Evolutionary conservation across 2,888 invertebrate species (phyloP).

Genomic region (Sarcophaga variegata): DNA sequence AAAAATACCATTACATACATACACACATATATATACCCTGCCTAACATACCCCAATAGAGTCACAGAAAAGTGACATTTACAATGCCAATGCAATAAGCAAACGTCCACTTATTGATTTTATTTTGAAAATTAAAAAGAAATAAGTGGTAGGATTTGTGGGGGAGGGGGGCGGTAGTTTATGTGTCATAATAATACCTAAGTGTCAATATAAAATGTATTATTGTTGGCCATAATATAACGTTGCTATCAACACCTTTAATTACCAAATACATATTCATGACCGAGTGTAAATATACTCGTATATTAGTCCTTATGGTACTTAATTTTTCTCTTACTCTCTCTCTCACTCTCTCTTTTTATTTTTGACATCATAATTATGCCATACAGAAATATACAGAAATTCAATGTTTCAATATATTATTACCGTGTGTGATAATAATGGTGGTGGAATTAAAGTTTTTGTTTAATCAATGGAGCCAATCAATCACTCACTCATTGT

Average conservation of each 20-base stretch:
- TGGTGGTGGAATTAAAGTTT: too few relatives aligned
- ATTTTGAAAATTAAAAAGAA: background rate
- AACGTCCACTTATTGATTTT: constrained; percentile 26
- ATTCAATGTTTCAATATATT: too few relatives aligned
- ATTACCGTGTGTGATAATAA: too few relatives aligned
- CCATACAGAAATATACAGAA: background rate
- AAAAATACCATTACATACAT: background rate
- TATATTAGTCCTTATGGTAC: background rate
- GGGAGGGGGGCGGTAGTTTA: constrained; percentile 1
- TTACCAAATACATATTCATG: background rate
- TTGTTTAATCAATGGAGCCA: too few relatives aligned
- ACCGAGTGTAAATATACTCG: background rate
- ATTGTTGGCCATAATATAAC: constrained; percentile 32
- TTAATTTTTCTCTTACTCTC: background rate
- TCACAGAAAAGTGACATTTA: constrained; percentile 34
- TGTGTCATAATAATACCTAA: background rate
- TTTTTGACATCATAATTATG: constrained; percentile 25
- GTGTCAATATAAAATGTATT: background rate
- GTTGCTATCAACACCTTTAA: constrained; percentile 40
- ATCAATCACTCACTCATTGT: too few relatives aligned
- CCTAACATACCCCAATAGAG: background rate
- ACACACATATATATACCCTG: constrained; percentile 10
- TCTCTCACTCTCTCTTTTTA: too few relatives aligned
- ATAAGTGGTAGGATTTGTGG: background rate
- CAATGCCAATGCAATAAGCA: background rate